A percentile compares a stretch with the other conserved stretches of the same genome.
Conservation (phyloP, 53 echinoderm and acorn worm species). For the Arbacia lixula region DNA sequence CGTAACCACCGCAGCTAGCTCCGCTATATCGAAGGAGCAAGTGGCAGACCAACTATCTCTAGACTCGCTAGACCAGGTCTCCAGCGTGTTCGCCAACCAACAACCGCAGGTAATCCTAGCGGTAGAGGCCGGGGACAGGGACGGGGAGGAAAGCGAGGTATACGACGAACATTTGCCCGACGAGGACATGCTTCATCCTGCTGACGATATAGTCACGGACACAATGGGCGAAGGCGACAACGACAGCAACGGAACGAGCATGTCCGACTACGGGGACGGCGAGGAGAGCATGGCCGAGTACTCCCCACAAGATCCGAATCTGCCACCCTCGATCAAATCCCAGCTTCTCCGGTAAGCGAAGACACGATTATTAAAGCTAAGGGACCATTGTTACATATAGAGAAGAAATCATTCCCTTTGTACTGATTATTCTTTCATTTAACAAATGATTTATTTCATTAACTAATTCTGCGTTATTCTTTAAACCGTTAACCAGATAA, state of each 20-base stretch:
- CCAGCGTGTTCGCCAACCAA: neutral
- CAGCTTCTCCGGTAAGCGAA: conserved; percentile 27
- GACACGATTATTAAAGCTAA: neutral
- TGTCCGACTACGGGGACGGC: conserved; percentile 42
- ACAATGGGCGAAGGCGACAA: conserved; percentile 46
- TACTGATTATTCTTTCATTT: conserved; percentile 29
- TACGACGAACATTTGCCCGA: conserved; percentile 3
- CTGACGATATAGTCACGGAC: conserved; percentile 17
- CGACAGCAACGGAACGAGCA: conserved; percentile 40
- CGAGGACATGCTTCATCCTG: conserved; percentile 40
- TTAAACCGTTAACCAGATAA: conserved; percentile 56
- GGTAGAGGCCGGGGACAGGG: neutral
- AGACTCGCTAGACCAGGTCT: neutral
- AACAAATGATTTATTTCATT: conserved; percentile 56
- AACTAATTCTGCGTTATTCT: conserved; percentile 22
- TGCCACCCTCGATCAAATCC: neutral
- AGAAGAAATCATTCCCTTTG: neutral
- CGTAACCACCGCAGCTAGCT: neutral
- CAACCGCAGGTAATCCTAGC: neutral
- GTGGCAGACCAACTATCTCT: neutral
- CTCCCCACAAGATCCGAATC: conserved; percentile 29
- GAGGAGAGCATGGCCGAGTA: conserved; percentile 32
- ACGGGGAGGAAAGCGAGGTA: neutral
- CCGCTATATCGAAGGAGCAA: neutral
- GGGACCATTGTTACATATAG: neutral